These are phyloP conservation scores for Stramonita haemastoma DNA, from an alignment of 2,888 invertebrate species.

Conservation along the genomic window DNA sequence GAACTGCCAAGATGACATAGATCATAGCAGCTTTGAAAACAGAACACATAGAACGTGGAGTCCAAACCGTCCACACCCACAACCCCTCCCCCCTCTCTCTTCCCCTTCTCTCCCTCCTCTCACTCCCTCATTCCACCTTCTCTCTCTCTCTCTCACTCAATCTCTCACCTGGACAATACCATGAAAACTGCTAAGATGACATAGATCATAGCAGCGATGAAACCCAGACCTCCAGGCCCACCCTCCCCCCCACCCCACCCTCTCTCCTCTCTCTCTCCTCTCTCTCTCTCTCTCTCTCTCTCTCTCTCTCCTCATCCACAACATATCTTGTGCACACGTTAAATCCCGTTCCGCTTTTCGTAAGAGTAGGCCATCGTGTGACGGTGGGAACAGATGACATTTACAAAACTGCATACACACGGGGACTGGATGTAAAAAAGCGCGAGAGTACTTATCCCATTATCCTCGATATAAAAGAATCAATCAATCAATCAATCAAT, in stretches of 20 bases:
- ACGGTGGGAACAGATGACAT: no score
- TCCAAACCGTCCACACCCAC: slow-evolving; percentile 69
- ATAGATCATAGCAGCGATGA: slow-evolving; percentile 66
- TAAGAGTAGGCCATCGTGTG: no score
- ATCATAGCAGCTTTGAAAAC: slow-evolving; percentile 69
- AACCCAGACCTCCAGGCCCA: slow-evolving; percentile 66
- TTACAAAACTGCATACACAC: no score
- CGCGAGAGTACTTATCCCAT: no score
- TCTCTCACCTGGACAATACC: slow-evolving; percentile 53
- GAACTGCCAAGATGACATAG: slow-evolving; percentile 59
- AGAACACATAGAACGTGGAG: slow-evolving; percentile 73
- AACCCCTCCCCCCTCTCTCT: slow-evolving; percentile 39
- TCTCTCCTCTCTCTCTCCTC: background rate
- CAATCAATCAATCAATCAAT: no score
- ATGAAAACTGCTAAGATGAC: slow-evolving; percentile 61
- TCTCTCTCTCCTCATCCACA: slow-evolving; percentile 40
- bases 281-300: background rate
- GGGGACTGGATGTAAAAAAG: no score
- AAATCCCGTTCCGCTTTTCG: no score
- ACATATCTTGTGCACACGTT: no score
- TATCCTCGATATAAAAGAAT: no score
- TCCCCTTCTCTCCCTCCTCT: no score
- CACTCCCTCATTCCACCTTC: no score
- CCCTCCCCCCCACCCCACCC: background rate
- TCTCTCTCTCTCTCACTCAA: no score